Conservation (phyloP, 2,113 vertebrate genomes). For the Stomatorhinus ivindoensis region DNA sequence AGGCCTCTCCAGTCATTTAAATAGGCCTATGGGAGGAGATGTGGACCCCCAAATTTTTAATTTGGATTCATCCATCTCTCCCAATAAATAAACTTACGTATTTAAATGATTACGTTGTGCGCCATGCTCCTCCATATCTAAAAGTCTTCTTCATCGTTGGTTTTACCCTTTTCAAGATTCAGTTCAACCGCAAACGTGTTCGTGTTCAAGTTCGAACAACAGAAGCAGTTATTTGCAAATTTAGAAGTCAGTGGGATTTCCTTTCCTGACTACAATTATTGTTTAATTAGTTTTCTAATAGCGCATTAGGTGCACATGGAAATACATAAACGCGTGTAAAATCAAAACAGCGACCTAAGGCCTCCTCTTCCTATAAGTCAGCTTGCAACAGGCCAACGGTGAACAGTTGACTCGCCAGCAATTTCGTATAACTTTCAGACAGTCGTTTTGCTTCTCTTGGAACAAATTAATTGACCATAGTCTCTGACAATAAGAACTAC, state of each 20-base stretch:
- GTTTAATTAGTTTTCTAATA: not conserved
- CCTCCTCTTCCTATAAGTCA: not conserved
- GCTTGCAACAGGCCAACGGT: not conserved
- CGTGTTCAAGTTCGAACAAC: not conserved
- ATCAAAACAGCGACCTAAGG: not conserved
- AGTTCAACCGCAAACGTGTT: not conserved
- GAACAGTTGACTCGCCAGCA: not conserved
- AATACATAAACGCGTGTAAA: not conserved
- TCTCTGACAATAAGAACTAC: not conserved
- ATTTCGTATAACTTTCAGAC: not conserved
- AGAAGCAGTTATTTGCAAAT: not conserved
- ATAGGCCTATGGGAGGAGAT: not conserved
- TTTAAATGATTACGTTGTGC: not conserved
- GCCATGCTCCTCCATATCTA: not conserved
- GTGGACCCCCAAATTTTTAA: not conserved
- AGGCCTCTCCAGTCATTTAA: not conserved
- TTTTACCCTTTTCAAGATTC: not conserved
- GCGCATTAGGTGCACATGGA: not conserved
- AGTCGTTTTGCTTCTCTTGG: not conserved
- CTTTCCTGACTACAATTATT: not conserved
- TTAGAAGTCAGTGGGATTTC: not conserved
- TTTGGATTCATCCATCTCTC: not conserved
- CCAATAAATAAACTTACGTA: not conserved
- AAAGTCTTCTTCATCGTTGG: not conserved
- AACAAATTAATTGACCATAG: not conserved